Evolutionary conservation across 1,140 invertebrate genomes (phyloP).

Genomic region (Zophobas morio): DNA sequence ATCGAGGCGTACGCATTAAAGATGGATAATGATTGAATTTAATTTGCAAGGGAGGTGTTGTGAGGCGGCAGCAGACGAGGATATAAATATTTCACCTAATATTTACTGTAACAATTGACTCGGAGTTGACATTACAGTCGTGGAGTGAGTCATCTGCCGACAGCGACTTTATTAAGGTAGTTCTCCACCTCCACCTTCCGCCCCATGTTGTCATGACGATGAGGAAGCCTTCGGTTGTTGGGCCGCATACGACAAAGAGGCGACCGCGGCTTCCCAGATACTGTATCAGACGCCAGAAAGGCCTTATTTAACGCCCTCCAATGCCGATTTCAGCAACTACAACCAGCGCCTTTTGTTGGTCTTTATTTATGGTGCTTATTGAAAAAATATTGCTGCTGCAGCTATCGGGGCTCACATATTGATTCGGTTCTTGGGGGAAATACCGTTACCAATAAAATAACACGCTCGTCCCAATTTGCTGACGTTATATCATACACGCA

Average conservation of each 20-base stretch:
- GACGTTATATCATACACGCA: constrained; percentile 29
- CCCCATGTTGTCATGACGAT: constrained; percentile 45
- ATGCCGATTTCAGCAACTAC: constrained; percentile 26
- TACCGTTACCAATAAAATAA: constrained; percentile 38
- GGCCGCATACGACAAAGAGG: constrained; percentile 43
- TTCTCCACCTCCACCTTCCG: constrained; percentile 14
- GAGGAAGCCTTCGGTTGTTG: constrained; percentile 43
- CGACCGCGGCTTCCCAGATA: constrained; percentile 31
- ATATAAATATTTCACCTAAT: constrained; percentile 52
- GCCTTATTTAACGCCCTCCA: constrained; percentile 44
- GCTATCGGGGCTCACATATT: constrained; percentile 30
- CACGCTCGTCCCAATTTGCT: constrained; percentile 30
- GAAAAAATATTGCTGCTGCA: constrained; percentile 34
- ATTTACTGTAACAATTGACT: constrained; percentile 53
- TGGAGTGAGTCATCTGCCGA: constrained; percentile 36
- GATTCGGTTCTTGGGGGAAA: constrained; percentile 34
- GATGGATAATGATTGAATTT: constrained; percentile 18
- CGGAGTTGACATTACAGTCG: constrained; percentile 52
- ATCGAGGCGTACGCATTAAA: constrained; percentile 28
- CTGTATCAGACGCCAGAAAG: constrained; percentile 44
- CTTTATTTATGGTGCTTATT: constrained; percentile 37
- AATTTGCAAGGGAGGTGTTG: constrained; percentile 4
- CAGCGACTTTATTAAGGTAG: constrained; percentile 52
- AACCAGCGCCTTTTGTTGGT: constrained; percentile 24
- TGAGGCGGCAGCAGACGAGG: background rate